Conservation (phyloP, 2,888 invertebrate species). For the Theodoxus fluviatilis region DNA sequence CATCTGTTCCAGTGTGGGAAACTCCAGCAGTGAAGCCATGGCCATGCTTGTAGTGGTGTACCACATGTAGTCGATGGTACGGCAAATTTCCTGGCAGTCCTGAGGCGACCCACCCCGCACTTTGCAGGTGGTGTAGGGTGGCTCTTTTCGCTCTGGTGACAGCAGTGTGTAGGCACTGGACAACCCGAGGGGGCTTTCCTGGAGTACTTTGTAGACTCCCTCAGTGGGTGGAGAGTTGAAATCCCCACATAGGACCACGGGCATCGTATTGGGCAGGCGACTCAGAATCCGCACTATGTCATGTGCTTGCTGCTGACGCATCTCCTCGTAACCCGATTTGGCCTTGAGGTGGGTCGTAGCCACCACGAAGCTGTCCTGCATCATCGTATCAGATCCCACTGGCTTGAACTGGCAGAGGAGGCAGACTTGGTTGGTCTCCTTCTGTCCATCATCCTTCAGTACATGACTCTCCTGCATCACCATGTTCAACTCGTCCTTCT, state of each 20-base stretch:
- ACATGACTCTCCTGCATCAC: conserved; percentile 54
- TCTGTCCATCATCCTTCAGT: conserved; percentile 33
- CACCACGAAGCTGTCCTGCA: conserved; percentile 71
- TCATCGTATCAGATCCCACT: conserved; percentile 65
- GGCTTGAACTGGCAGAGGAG: conserved; percentile 67
- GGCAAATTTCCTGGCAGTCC: conserved; percentile 76
- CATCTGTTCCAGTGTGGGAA: conserved; percentile 75
- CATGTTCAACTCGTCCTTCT: conserved; percentile 72
- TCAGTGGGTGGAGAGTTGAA: conserved; percentile 81
- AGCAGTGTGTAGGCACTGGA: conserved; percentile 61
- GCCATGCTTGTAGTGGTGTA: conserved; percentile 68
- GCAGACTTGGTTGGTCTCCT: conserved; percentile 68
- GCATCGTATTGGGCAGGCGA: conserved; percentile 51
- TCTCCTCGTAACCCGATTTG: conserved; percentile 69
- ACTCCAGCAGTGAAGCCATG: conserved; percentile 70
- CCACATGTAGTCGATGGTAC: conserved; percentile 76
- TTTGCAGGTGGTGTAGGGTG: conserved; percentile 81
- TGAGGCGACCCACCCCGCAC: conserved; percentile 69
- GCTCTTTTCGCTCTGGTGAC: conserved; percentile 69
- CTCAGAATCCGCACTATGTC: conserved; percentile 43
- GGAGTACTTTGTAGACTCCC: conserved; percentile 74
- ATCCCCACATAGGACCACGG: conserved; percentile 77
- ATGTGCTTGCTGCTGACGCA: conserved; percentile 50
- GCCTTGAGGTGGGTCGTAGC: conserved; percentile 81
- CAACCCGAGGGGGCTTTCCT: conserved; percentile 43